Base-by-base conservation (phyloP, 2,113 vertebrate species). In the Fregata magnificens region DNA sequence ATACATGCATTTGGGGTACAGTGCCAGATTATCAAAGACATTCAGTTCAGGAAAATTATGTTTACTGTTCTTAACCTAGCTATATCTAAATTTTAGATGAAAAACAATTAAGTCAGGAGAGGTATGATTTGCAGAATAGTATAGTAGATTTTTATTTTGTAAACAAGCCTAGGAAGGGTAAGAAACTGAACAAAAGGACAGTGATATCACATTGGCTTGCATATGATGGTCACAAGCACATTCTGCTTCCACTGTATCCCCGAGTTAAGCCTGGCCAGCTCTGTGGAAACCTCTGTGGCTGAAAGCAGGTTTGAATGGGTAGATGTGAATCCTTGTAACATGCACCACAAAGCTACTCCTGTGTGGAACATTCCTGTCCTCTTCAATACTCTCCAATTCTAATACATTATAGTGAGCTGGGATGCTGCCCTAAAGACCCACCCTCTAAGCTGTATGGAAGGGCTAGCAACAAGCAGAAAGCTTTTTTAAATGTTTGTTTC, bases 141-240 rank as follows among this genome's bases (percentile, higher is more conserved):
- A 5, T 1, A 55, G 38, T 85, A 55, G 71, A 44, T 77, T 74
- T 70, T 93, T 81, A 15, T 92, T 92, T 91, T 91, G 84, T 94
- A 62, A 91, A 86, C 72, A 90, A 85, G 50, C 44, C 26, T 67
- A 16, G 78, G 76, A 94, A 93, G 21, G 40, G 29, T 92, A 87
- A 93, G 89, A 73, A 83, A 40, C 31, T 59, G 61, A 86, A 97
- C 96, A 97, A 97, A 97, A 90, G 93, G 62, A 50, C 86, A 67
- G 58, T 70, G 50, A 36, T 86, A 59, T 86, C 95, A 95, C 16
- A 0, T 92, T 96, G 93, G 93, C 93, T 76, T 93, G 76, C 95
- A 88, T 94, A 76, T 94, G 93, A 91, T 79, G 47, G 67, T 97
- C 92, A 97, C 88, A 94, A 94, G 96, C 95, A 95, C 90, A 81